phyloP scores from a whole-genome alignment of 37 sponge, comb jelly and placozoan species.

The Chondrosia reniformis region DNA sequence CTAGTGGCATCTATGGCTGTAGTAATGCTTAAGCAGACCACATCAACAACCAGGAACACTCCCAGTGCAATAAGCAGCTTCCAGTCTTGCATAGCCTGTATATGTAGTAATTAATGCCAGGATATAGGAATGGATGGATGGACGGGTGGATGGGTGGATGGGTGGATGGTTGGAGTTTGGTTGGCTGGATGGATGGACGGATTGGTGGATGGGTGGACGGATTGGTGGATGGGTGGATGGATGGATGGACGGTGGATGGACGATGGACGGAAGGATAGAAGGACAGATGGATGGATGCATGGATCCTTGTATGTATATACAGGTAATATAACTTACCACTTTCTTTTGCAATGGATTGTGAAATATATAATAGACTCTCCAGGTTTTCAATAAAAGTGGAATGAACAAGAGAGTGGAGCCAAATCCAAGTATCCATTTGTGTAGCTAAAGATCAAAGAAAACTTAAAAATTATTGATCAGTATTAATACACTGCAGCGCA shows the following conservation, averaged over 20 bases:
- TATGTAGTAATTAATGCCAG: neutral
- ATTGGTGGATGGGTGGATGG: neutral
- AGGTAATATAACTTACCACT: neutral
- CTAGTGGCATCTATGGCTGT: neutral
- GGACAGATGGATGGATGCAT: neutral
- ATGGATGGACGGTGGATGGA: neutral
- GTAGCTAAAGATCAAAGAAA: neutral
- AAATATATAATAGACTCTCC: constrained; percentile 18
- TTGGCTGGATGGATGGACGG: neutral
- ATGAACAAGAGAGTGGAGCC: constrained; percentile 14
- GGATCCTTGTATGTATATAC: neutral
- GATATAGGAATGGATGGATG: neutral
- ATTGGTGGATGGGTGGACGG: neutral
- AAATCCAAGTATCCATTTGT: constrained; percentile 10
- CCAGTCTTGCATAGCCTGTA: constrained; percentile 20
- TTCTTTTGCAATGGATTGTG: constrained; percentile 13
- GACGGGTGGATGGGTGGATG: neutral
- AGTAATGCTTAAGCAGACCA: neutral
- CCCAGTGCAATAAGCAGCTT: constrained; percentile 5
- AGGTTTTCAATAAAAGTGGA: constrained; percentile 9
- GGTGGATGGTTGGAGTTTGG: neutral
- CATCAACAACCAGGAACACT: neutral
- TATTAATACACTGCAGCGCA: no score
- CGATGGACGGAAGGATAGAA: neutral
- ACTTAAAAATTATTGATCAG: no score